Base-by-base conservation (phyloP, 2,797 vertebrate species). In the Emydoidea blandingii region DNA sequence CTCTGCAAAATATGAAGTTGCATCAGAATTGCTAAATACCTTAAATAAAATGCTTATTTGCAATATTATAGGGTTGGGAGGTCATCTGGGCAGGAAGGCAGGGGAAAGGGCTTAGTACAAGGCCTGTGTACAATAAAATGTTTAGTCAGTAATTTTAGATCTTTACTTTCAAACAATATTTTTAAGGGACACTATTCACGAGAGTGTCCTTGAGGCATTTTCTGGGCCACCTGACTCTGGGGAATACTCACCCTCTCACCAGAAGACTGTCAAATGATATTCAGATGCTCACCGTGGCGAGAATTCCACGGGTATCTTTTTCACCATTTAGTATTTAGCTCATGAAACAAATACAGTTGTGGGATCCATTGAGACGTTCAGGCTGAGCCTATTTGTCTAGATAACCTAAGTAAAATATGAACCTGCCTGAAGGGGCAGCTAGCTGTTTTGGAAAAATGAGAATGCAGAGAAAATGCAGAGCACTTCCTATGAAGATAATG, bases 231-330 rank as follows among this genome's bases (percentile, higher is more conserved):
- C 98, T 1, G 98, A 99, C 93, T 96, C 85, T 54, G 99, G 99
- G 41, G 98, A 98, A 97, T 99, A 98, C 96, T 99, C 99, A 2
- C 99, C 99, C 0, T 99, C 99, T 47, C 99, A 99, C 89, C 99
- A 99, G 98, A 99, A 99, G 97, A 99, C 99, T 21, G 98, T 99
- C 85, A 99, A 99, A 99, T 92, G 97, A 98, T 8, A 98, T 99
- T 92, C 99, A 99, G 97, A 97, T 99, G 94, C 93, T 97, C 21
- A 78, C 98, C 74, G 98, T 99, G 96, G 97, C 98, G 50, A 98
- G 96, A 96, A 25, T 99, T 83, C 97, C 99, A 79, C 98, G 99
- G 99, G 99, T n/a, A 94, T 95, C 91, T 84, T 91, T 94, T 87
- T 86, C 41, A 95, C 53, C 52, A 79, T 78, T 90, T n/a, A 37